A percentile compares a stretch with the other conserved stretches of the same genome.
phyloP scores from a whole-genome alignment of 2,888 invertebrate species.

The Nomada ruficornis region DNA sequence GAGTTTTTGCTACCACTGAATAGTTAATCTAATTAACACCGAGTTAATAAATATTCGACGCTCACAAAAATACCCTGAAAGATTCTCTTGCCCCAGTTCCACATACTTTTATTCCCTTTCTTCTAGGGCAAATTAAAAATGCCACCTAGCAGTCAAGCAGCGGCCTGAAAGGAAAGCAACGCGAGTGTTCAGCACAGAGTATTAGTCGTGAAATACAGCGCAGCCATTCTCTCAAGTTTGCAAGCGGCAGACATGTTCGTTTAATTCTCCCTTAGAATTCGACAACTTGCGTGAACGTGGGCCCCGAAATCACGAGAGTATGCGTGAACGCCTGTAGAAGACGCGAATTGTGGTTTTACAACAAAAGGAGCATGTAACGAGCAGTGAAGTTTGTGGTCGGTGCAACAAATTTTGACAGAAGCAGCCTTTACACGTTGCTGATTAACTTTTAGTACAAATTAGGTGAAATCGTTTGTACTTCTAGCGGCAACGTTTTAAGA shows the following conservation, averaged over 20 bases:
- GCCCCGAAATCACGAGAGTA: background rate
- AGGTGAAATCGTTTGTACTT: no score
- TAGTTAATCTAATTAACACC: no score
- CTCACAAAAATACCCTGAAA: background rate
- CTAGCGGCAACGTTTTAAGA: no score
- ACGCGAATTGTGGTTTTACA: background rate
- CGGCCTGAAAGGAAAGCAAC: slow-evolving; percentile 17
- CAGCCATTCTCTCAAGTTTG: slow-evolving; percentile 20
- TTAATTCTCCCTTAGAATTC: slow-evolving; percentile 34
- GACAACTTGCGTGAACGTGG: slow-evolving; percentile 14
- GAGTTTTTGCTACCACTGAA: no score
- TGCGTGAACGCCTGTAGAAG: background rate
- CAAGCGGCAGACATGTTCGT: slow-evolving; percentile 25
- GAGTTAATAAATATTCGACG: no score
- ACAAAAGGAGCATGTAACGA: slow-evolving; percentile 3
- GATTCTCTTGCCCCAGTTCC: background rate
- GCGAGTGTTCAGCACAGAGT: slow-evolving; percentile 3
- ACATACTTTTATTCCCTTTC: background rate
- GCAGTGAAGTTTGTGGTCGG: background rate
- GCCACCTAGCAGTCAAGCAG: slow-evolving; percentile 24
- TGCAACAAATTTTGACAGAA: background rate
- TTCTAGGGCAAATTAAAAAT: slow-evolving; percentile 33
- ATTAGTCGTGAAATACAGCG: slow-evolving; percentile 37
- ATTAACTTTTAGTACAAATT: background rate
- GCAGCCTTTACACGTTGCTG: background rate